Evolutionary conservation across 2,113 vertebrate species (phyloP).

Genomic region (Natator depressus): DNA sequence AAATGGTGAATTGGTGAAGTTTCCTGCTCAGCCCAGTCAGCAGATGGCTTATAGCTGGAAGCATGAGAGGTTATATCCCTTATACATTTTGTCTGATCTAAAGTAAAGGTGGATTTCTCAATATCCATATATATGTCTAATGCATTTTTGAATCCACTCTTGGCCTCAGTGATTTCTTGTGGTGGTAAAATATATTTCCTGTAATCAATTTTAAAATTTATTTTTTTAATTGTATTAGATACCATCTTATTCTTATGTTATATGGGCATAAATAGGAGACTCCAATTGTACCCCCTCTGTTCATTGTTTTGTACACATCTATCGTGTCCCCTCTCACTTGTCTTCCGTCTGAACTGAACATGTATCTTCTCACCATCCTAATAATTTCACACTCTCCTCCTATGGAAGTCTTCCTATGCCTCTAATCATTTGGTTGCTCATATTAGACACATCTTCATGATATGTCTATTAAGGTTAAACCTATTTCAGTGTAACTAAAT

Average conservation of each 20-base stretch:
- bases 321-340: not conserved
- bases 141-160: not conserved
- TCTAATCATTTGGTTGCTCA: not conserved
- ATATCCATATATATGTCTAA: not conserved
- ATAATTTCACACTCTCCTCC: not conserved
- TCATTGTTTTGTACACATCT: not conserved
- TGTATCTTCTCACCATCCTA: not conserved
- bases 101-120: not conserved
- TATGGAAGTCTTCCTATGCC: not conserved
- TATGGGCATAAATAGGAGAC: not conserved
- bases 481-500: not conserved
- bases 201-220: not conserved
- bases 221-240: not conserved
- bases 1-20: not conserved
- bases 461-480: not conserved
- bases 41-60: not conserved
- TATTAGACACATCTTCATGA: not conserved
- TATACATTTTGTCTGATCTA: not conserved
- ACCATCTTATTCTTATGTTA: not conserved
- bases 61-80: not conserved
- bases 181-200: not conserved
- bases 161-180: not conserved
- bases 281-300: not conserved
- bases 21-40: not conserved
- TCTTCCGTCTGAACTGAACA: not conserved